Evolutionary conservation across 2,113 vertebrate species (phyloP).

Genomic region (Sitta europaea): DNA sequence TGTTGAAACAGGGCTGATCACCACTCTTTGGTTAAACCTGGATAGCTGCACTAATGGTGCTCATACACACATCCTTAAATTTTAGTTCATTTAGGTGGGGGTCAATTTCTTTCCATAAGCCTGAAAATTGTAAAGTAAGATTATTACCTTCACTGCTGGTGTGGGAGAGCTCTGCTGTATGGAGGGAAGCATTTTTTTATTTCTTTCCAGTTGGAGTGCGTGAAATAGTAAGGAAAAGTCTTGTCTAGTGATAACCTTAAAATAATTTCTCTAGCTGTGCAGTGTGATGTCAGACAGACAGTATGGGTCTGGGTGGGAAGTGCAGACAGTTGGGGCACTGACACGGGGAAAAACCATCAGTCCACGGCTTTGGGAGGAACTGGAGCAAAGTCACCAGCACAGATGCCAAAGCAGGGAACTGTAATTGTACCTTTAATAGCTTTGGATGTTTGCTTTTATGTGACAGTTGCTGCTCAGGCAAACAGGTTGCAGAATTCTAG

Average conservation of each 20-base stretch:
- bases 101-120: background rate
- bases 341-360: background rate
- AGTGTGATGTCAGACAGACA: background rate
- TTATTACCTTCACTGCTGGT: background rate
- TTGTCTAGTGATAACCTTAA: background rate
- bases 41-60: background rate
- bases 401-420: conserved; percentile 3
- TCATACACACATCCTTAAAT: background rate
- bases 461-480: conserved; percentile 43
- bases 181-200: background rate
- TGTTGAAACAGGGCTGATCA: background rate
- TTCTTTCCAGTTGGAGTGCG: background rate
- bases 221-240: background rate
- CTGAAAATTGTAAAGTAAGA: background rate
- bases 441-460: conserved; percentile 1
- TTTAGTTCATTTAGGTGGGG: background rate
- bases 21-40: background rate
- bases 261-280: background rate
- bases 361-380: background rate
- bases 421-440: conserved; percentile 10
- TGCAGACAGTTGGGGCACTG: background rate
- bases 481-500: conserved; percentile 48
- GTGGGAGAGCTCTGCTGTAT: background rate
- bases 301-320: background rate
- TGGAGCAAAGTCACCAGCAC: conserved; percentile 45